Evolutionary conservation across 2,888 invertebrate genomes (phyloP).

Genomic region (Aleiodes alternator): DNA sequence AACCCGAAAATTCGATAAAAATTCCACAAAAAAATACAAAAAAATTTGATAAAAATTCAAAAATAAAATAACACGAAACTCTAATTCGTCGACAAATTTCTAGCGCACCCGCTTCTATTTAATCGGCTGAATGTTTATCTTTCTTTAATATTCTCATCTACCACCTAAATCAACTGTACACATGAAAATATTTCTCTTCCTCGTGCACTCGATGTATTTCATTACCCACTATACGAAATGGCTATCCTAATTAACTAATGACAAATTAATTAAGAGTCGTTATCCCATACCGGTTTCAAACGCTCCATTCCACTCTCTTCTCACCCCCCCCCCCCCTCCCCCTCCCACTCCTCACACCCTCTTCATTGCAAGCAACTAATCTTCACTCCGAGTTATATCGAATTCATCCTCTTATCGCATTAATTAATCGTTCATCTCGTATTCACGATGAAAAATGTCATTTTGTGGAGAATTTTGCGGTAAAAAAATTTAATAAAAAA

Average conservation of each 20-base stretch:
- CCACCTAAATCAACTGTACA: conserved; percentile 53
- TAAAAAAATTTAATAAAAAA: too few species aligned
- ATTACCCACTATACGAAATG: conserved; percentile 54
- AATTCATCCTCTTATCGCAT: too few species aligned
- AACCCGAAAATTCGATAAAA: too few species aligned
- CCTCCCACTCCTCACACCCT: neutral
- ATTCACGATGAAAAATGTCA: neutral
- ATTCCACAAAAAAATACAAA: too few species aligned
- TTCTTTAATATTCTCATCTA: conserved; percentile 31
- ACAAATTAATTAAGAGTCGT: conserved; percentile 65
- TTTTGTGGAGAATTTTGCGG: neutral
- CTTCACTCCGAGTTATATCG: too few species aligned
- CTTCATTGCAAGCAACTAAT: too few species aligned
- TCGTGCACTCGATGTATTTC: conserved; percentile 56
- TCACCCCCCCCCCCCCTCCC: neutral
- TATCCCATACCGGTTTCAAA: conserved; percentile 61
- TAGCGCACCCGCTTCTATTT: neutral
- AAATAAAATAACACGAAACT: too few species aligned
- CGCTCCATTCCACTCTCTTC: conserved; percentile 23
- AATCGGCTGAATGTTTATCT: neutral
- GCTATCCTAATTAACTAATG: conserved; percentile 64
- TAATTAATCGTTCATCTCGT: neutral
- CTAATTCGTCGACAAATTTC: neutral
- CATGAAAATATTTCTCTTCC: conserved; percentile 47
- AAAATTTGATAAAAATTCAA: too few species aligned